Evolutionary conservation across 2,113 vertebrate genomes (phyloP), one percentile per base, ranked within the genome.

Genomic region (Monarcha castaneiventris): DNA sequence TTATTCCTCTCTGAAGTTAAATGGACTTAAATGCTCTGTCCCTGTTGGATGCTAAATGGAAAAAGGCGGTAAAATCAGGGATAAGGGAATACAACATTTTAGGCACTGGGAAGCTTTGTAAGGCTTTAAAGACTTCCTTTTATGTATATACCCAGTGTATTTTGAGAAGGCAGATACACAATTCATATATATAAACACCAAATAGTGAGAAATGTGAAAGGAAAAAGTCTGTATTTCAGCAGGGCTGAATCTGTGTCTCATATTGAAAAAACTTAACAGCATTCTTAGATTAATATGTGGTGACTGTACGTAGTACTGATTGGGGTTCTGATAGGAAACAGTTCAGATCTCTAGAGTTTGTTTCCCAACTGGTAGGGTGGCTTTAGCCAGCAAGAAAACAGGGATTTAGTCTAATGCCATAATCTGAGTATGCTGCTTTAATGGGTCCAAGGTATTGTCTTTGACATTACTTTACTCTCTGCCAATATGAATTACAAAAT

Each of bases 91-190:
- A 11, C 4, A 16, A 2, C 9, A 3, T 44, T 78, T 73, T 35
- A 61, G 41, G 29, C 11, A 17, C 3, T 12, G 11, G 16, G 64
- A 62, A 66, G 5, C 21, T n/a, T 74, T 5, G 16, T 20, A 8
- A 71, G 22, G 15, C 13, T 66, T 62, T 32, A 5, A 58, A 46
- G 23, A 21, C 6, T 1, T 25, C n/a, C n/a, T n/a, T n/a, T n/a
- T n/a, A 20, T 7, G 1, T 26, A 11, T 2, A 10, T 1, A 8
- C 6, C 13, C 10, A 3, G 0, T 49, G 15, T 13, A 1, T 74
- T 92, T 87, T 73, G 25, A 20, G 19, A 69, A 75, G 43, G 23
- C 56, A 52, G 6, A 43, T 43, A 20, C 1, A 1, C 15, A 11
- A 19, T 54, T 13, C 41, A 0, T 73, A 3, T 52, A 1, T 21